These are phyloP conservation scores for human (Homo sapiens) DNA, from an alignment of 2,113 vertebrate species.

Conservation along the genomic window DNA sequence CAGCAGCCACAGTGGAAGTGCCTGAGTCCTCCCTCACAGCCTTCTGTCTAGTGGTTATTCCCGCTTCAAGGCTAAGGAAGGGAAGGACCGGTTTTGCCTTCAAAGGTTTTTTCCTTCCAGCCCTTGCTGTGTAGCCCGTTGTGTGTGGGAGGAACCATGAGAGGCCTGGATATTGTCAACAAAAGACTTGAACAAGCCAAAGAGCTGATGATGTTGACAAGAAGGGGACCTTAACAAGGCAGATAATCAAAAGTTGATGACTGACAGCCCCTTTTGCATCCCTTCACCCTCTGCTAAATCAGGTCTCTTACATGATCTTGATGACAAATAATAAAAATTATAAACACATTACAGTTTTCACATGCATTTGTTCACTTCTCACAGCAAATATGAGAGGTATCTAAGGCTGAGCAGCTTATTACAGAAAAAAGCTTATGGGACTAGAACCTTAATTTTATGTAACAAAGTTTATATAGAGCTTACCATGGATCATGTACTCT, in stretches of 20 bases:
- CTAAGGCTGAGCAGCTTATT: no score
- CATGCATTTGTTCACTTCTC: no score
- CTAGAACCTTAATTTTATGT: no score
- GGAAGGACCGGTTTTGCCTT: background rate
- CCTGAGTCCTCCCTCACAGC: background rate
- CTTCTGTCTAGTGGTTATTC: background rate
- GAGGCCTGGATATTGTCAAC: slow-evolving; percentile 54
- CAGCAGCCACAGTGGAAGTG: background rate
- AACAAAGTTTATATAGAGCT: no score
- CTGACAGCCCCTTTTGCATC: background rate
- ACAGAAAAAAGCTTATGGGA: no score
- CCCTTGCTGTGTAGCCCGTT: background rate
- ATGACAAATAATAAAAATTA: background rate
- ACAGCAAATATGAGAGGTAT: no score
- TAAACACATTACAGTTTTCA: no score
- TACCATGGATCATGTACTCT: no score
- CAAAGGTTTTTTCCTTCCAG: background rate
- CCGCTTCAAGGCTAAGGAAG: background rate
- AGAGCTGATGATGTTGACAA: background rate
- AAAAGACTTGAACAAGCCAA: background rate
- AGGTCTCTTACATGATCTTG: background rate
- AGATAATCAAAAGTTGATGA: background rate
- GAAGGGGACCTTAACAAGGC: slow-evolving; percentile 18
- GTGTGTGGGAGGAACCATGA: background rate
- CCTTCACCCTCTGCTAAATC: background rate